Conservation (phyloP, 2,888 invertebrate species). For the Nomada hirtipes region DNA sequence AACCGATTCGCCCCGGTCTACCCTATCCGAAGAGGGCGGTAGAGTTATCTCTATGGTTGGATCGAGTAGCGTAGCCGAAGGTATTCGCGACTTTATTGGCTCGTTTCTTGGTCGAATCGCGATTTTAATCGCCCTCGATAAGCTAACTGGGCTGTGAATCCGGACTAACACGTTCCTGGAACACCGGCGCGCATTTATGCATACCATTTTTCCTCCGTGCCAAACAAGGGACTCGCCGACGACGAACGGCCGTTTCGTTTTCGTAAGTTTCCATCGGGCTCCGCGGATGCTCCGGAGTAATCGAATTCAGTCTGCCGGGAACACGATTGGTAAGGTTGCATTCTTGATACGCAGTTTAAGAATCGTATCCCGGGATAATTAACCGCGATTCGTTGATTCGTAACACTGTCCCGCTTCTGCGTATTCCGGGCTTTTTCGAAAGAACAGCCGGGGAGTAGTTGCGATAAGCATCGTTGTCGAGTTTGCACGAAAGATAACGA, state of each 20-base stretch:
- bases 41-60: constrained; percentile 21
- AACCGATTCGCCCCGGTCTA: too few relatives aligned
- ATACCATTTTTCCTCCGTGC: constrained; percentile 10
- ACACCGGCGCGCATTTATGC: constrained; percentile 13
- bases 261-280: not conserved
- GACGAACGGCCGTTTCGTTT: not conserved
- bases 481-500: too few relatives aligned
- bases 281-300: constrained; percentile 2
- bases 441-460: too few relatives aligned
- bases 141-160: constrained; percentile 64
- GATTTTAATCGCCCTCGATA: constrained; percentile 32
- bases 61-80: constrained; percentile 12
- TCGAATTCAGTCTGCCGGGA: constrained; percentile 30
- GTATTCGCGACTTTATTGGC: constrained; percentile 17
- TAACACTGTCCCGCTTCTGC: too few relatives aligned
- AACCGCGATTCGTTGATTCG: constrained; percentile 21
- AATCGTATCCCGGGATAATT: not conserved
- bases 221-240: not conserved
- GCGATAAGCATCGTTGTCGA: too few relatives aligned
- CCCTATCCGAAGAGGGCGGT: not conserved
- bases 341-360: constrained; percentile 19
- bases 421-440: too few relatives aligned
- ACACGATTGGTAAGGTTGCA: constrained; percentile 8
- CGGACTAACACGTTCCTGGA: constrained; percentile 43
- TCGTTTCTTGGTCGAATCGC: constrained; percentile 4